Conservation (phyloP, 2,797 vertebrate species). For the Galagoides demidoff region DNA sequence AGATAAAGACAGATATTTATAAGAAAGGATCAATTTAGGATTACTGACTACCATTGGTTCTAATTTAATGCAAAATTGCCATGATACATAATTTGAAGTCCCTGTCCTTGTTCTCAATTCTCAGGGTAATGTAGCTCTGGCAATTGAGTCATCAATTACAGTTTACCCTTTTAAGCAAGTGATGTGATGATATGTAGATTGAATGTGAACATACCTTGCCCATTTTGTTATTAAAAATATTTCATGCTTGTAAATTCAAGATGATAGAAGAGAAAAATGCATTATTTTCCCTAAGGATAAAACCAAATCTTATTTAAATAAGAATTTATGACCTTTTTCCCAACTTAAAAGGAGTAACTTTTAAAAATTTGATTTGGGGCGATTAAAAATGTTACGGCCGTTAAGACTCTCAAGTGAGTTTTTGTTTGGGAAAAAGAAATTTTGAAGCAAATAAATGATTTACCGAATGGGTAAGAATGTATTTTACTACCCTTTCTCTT, state of each 20-base stretch:
- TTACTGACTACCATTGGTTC: neutral
- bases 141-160: neutral
- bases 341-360: slow-evolving; percentile 9
- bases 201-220: neutral
- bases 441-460: neutral
- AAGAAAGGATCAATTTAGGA: neutral
- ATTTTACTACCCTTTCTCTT: neutral
- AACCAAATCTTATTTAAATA: slow-evolving; percentile 41
- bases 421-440: slow-evolving; percentile 12
- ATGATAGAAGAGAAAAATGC: neutral
- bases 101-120: neutral
- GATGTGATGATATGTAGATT: neutral
- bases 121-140: neutral
- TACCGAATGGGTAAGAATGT: slow-evolving; percentile 6
- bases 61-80: neutral
- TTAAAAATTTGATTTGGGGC: slow-evolving; percentile 13
- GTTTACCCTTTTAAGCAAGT: neutral
- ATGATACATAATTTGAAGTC: neutral
- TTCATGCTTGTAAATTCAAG: slow-evolving; percentile 19
- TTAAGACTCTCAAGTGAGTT: slow-evolving; percentile 10
- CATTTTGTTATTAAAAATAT: slow-evolving; percentile 54
- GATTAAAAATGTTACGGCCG: slow-evolving; percentile 39
- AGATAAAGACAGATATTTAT: no score
- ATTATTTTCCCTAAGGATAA: slow-evolving; percentile 25
- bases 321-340: neutral